Evolutionary conservation across 2,888 invertebrate genomes (phyloP).

Genomic region (Drosophila atripex): DNA sequence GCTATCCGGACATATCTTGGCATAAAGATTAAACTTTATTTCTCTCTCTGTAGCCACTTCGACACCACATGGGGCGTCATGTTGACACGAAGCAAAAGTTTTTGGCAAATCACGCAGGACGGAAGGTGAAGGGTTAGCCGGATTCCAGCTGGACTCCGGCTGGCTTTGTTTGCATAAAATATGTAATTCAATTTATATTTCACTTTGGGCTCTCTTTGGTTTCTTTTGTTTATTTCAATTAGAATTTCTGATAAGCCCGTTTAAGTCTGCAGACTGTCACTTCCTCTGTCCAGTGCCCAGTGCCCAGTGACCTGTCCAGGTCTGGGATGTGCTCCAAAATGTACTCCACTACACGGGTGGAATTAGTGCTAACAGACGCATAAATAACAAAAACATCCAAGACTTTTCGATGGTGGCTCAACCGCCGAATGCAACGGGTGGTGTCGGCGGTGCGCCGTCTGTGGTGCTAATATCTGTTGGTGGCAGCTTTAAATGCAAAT

Average conservation of each 20-base stretch:
- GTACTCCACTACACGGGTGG: conserved; percentile 34
- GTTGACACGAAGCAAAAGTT: conserved; percentile 37
- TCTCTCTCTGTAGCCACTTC: conserved; percentile 6
- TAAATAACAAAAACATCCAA: conserved; percentile 75
- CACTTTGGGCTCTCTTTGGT: conserved; percentile 32
- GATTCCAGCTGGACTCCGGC: conserved; percentile 5
- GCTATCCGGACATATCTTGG: no score
- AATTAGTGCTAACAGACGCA: conserved; percentile 78
- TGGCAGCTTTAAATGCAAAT: conserved; percentile 60
- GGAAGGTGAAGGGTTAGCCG: conserved; percentile 12
- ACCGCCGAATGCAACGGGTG: conserved; percentile 8
- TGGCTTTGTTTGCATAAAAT: conserved; percentile 70
- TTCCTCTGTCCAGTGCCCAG: conserved; percentile 5
- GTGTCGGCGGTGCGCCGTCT: conserved; percentile 4
- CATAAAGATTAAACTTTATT: neutral
- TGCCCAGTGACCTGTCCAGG: conserved; percentile 12
- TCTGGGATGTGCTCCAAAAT: neutral
- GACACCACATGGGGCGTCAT: conserved; percentile 38
- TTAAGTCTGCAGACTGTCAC: conserved; percentile 64
- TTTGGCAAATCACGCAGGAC: conserved; percentile 33
- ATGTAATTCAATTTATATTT: conserved; percentile 78
- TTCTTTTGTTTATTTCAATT: conserved; percentile 61
- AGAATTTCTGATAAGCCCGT: conserved; percentile 75
- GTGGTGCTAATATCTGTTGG: conserved; percentile 63
- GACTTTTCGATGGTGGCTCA: conserved; percentile 59